Percentiles rank a stretch among this genome's conserved stretches.
Evolutionary conservation across 2,888 invertebrate genomes (phyloP).

Genomic region (Eumacrocentrus americanus): DNA sequence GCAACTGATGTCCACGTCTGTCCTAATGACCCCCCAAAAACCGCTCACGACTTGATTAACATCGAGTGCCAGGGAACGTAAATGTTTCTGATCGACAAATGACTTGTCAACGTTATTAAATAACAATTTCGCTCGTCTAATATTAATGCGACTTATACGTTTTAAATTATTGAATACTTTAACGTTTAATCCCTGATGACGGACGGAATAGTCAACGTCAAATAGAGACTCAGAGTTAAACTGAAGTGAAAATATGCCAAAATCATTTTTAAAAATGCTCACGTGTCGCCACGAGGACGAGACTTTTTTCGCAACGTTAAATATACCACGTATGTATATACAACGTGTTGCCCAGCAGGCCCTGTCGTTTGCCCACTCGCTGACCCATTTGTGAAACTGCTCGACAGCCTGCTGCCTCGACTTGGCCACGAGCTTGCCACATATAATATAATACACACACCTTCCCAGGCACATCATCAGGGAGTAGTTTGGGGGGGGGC

Average conservation of each 20-base stretch:
- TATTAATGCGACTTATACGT: background rate
- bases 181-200: no score
- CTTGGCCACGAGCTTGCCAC: conserved; percentile 40
- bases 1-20: background rate
- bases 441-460: conserved; percentile 32
- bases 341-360: conserved; percentile 2
- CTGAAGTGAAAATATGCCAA: background rate
- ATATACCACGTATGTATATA: background rate
- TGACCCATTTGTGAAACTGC: conserved; percentile 59
- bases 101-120: conserved; percentile 6
- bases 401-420: conserved; percentile 36
- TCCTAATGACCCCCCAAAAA: conserved; percentile 18
- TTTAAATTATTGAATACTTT: background rate
- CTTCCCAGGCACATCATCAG: conserved; percentile 15
- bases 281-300: background rate
- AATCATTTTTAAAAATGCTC: background rate
- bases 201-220: no score
- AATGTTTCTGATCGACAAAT: conserved; percentile 11
- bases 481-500: background rate
- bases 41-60: conserved; percentile 19
- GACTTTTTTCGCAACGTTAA: background rate
- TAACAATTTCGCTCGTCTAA: background rate
- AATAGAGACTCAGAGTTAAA: no score
- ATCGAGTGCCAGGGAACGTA: background rate
- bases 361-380: conserved; percentile 38